These are phyloP conservation scores for Copidosoma aretas DNA, from an alignment of 2,888 invertebrate genomes.

Conservation along the genomic window DNA sequence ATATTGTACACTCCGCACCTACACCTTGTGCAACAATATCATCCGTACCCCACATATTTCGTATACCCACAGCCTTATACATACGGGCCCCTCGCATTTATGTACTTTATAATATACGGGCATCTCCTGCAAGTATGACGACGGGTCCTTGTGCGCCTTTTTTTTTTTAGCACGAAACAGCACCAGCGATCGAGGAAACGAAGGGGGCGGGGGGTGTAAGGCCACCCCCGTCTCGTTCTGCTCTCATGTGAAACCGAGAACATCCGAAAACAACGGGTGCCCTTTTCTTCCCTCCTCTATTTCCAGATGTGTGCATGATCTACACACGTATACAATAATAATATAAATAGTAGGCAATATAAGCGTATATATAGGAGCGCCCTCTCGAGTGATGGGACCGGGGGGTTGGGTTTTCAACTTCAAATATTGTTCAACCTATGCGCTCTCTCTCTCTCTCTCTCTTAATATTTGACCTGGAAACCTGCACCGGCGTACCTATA, in stretches of 20 bases:
- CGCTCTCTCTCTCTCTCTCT: neutral
- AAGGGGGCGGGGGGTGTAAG: no score
- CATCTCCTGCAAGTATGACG: no score
- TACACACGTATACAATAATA: neutral
- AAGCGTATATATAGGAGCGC: neutral
- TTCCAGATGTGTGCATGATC: neutral
- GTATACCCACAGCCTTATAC: neutral
- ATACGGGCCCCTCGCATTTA: neutral
- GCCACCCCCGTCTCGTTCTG: neutral
- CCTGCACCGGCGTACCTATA: no score
- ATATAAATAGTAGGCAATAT: neutral
- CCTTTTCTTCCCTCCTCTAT: neutral
- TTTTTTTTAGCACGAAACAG: slow-evolving; percentile 22
- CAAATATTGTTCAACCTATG: no score
- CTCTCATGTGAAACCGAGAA: slow-evolving; percentile 38
- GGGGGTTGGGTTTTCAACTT: no score
- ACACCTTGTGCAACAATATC: neutral
- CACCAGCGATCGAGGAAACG: no score
- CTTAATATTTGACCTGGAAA: no score
- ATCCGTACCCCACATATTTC: neutral
- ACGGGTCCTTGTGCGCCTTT: slow-evolving; percentile 14
- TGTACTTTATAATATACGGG: slow-evolving; percentile 8
- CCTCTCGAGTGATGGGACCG: no score
- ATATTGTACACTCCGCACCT: neutral
- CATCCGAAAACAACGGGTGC: slow-evolving; percentile 54